Conservation (phyloP, 2,113 vertebrate species). For the Heterotilapia buettikoferi region DNA sequence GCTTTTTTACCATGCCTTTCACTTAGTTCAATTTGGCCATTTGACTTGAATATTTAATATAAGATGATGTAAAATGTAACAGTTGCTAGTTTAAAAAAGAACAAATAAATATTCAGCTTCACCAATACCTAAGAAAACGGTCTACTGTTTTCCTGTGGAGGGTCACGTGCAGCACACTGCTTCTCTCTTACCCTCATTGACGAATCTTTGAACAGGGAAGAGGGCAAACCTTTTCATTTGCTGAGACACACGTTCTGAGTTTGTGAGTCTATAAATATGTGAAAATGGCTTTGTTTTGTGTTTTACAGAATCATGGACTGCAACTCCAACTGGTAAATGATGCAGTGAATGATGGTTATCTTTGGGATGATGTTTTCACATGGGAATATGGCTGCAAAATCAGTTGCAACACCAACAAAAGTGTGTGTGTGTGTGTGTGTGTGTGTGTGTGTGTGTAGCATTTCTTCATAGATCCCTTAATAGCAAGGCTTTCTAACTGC, state of each 20-base stretch:
- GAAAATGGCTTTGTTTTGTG: neutral
- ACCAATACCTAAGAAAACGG: neutral
- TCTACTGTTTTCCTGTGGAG: neutral
- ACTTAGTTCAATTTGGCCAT: neutral
- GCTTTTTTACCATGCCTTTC: neutral
- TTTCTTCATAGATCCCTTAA: neutral
- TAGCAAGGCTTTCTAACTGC: neutral
- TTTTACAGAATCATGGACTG: neutral
- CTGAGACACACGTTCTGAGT: neutral
- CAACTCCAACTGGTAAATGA: neutral
- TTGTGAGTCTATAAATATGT: neutral
- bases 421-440: neutral
- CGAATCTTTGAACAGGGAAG: rapidly evolving
- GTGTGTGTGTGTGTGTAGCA: neutral
- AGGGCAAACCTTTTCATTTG: neutral
- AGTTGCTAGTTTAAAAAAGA: neutral
- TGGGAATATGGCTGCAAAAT: neutral
- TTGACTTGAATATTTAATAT: neutral
- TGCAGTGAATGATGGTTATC: neutral
- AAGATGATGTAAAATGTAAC: neutral
- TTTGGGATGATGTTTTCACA: neutral
- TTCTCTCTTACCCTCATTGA: no score
- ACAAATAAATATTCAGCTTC: neutral
- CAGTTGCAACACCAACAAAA: neutral
- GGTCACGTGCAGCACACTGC: rapidly evolving